phyloP scores from a whole-genome alignment of 1,140 invertebrate genomes.

The Plutomurus gul region DNA sequence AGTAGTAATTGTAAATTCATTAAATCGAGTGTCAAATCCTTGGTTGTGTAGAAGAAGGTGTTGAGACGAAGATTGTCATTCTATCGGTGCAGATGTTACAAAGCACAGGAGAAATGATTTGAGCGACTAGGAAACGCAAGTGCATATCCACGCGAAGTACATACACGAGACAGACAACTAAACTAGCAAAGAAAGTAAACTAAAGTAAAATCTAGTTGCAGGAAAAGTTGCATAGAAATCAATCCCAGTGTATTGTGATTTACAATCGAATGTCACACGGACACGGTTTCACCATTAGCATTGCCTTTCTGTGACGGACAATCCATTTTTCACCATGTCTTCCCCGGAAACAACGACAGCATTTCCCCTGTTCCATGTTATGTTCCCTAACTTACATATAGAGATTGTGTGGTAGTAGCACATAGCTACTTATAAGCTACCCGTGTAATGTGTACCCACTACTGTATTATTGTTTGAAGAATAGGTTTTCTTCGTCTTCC shows the following conservation, averaged over 20 bases:
- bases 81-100: not conserved
- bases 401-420: not conserved
- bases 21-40: no score
- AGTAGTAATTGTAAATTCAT: no score
- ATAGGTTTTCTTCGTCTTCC: no score
- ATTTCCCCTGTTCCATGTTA: slow-evolving; percentile 40
- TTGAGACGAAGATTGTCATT: no score
- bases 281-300: slow-evolving; percentile 54
- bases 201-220: slow-evolving; percentile 32
- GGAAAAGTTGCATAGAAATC: slow-evolving; percentile 50
- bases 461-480: no score
- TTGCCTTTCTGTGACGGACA: slow-evolving; percentile 51
- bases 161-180: slow-evolving; percentile 2
- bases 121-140: not conserved
- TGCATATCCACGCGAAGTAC: no score
- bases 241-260: slow-evolving; percentile 53
- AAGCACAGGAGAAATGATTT: not conserved
- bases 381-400: not conserved
- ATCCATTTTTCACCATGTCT: slow-evolving; percentile 52
- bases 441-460: no score
- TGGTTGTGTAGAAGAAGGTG: no score
- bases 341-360: slow-evolving; percentile 44
- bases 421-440: not conserved
- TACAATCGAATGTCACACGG: slow-evolving; percentile 50
- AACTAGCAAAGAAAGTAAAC: slow-evolving; percentile 32